Conservation (phyloP, 2,113 vertebrate genomes). For the Tupaia tana region DNA sequence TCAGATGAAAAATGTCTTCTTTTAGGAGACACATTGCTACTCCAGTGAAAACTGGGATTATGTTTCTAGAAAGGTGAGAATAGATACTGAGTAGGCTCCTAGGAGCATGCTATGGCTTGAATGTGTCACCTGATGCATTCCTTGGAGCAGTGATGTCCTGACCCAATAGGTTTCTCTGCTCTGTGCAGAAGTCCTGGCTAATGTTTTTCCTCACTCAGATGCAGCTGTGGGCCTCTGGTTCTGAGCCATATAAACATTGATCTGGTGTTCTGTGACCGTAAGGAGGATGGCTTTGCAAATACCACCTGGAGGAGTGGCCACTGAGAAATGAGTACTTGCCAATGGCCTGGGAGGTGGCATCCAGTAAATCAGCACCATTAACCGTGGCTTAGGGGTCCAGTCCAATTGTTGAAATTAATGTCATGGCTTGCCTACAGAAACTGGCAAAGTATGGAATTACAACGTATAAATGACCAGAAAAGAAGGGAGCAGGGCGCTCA, state of each 20-base stretch:
- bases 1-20: background rate
- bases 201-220: background rate
- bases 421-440: too few relatives aligned
- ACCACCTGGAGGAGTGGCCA: fast-evolving
- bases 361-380: background rate
- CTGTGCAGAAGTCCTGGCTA: too few relatives aligned
- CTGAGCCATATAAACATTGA: background rate
- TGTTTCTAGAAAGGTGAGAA: background rate
- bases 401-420: background rate
- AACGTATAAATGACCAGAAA: fast-evolving
- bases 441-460: background rate
- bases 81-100: fast-evolving
- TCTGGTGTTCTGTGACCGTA: background rate
- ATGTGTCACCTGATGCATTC: background rate
- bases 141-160: fast-evolving
- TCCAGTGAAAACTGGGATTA: background rate
- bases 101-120: background rate
- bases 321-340: background rate
- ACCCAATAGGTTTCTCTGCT: background rate
- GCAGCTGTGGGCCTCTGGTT: background rate
- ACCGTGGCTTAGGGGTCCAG: background rate
- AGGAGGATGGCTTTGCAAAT: background rate
- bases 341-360: background rate
- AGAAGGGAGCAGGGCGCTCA: background rate
- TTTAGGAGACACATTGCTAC: background rate